A percentile compares a stretch with the other conserved stretches of the same genome.
Evolutionary conservation across 2,888 invertebrate genomes (phyloP).

Genomic region (Globia sparganii): DNA sequence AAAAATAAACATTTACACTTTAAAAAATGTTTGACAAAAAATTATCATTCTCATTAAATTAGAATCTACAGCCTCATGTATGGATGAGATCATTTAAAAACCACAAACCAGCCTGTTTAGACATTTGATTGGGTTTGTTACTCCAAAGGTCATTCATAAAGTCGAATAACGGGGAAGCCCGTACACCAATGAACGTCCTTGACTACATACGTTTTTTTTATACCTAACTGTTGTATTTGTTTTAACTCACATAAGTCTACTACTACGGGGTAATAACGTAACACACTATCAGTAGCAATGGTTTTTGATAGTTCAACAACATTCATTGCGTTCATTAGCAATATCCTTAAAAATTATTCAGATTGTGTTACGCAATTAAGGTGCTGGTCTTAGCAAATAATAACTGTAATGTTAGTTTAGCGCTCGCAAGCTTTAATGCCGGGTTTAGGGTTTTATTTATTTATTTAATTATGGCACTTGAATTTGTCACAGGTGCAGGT

Average conservation of each 20-base stretch:
- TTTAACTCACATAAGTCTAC: constrained; percentile 2
- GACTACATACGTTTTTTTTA: constrained; percentile 22
- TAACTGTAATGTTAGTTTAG: background rate
- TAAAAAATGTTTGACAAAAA: constrained; percentile 2
- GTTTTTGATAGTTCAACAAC: background rate
- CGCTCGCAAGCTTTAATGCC: no score
- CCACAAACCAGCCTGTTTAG: constrained; percentile 11
- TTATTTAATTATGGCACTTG: no score
- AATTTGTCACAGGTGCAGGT: no score
- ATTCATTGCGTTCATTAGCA: background rate
- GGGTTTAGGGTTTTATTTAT: no score
- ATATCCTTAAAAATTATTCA: no score
- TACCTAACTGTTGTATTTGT: constrained; percentile 17
- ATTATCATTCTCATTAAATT: constrained; percentile 13
- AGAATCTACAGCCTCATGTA: constrained; percentile 3
- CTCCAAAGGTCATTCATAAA: constrained; percentile 35
- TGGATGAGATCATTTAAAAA: constrained; percentile 29
- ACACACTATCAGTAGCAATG: background rate
- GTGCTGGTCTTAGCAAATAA: background rate
- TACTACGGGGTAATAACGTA: background rate
- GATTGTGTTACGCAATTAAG: no score
- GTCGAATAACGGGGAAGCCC: constrained; percentile 44
- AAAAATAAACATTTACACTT: background rate
- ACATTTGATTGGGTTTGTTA: constrained; percentile 41
- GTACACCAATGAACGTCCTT: constrained; percentile 31